Evolutionary conservation across 2,113 vertebrate species (phyloP).

Genomic region (Prochilodus magdalenae): DNA sequence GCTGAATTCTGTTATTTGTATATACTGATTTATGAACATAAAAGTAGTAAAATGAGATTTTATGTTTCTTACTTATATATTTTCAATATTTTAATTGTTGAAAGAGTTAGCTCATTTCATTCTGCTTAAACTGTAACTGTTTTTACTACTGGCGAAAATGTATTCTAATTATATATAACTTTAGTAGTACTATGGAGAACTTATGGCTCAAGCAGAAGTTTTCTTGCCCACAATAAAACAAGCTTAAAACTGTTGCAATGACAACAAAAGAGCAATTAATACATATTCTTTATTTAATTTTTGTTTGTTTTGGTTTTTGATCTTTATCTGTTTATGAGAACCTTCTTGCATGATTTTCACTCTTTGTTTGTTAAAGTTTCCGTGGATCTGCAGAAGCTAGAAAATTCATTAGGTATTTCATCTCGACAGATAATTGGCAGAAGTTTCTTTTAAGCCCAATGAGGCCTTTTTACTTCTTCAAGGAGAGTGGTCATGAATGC

Average conservation of each 20-base stretch:
- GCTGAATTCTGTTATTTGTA: neutral
- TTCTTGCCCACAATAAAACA: conserved; percentile 61
- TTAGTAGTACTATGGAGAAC: neutral
- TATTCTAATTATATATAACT: too few species aligned
- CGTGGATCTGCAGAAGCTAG: conserved; percentile 67
- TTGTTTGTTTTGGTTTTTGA: conserved; percentile 63
- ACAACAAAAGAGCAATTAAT: conserved; percentile 61
- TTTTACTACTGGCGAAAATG: too few species aligned
- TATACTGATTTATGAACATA: neutral
- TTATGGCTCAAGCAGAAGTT: conserved; percentile 47
- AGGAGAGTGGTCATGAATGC: conserved; percentile 62
- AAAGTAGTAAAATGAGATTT: neutral
- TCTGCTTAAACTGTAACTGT: neutral
- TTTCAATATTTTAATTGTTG: neutral
- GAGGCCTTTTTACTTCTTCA: conserved; percentile 69
- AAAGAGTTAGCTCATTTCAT: neutral
- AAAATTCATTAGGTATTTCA: conserved; percentile 68
- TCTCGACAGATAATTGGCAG: conserved; percentile 67
- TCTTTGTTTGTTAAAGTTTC: conserved; percentile 70
- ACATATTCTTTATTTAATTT: conserved; percentile 46
- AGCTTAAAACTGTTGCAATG: conserved; percentile 34
- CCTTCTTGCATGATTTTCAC: conserved; percentile 40
- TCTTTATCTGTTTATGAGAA: conserved; percentile 72
- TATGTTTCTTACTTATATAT: neutral
- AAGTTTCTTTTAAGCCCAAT: conserved; percentile 70